phyloP scores from a whole-genome alignment of 53 echinoderm and acorn worm species.

The Paelopatides confundens region DNA sequence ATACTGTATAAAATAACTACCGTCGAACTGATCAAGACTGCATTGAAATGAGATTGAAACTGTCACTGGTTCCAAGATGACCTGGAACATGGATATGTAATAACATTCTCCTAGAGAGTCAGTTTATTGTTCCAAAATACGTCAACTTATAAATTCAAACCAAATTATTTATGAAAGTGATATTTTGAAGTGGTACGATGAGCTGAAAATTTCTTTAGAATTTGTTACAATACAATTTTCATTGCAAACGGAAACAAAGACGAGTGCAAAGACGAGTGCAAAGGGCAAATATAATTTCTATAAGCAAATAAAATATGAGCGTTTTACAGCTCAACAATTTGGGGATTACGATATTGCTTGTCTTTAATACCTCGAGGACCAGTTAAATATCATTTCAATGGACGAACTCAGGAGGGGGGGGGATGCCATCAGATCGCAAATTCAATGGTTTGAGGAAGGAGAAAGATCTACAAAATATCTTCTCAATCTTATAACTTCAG shows the following conservation, averaged over 20 bases:
- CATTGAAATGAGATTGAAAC: neutral
- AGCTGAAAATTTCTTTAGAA: neutral
- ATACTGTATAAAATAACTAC: neutral
- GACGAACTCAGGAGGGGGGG: neutral
- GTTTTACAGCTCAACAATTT: neutral
- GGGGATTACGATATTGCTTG: neutral
- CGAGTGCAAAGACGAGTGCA: no score
- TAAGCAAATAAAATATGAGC: neutral
- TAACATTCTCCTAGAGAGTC: neutral
- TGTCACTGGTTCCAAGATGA: neutral
- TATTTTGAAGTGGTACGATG: neutral
- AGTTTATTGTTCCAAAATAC: neutral
- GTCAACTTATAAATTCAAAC: neutral
- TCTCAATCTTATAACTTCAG: no score
- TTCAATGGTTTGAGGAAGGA: no score
- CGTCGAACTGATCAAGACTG: neutral
- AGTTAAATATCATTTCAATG: neutral
- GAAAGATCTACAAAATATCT: no score
- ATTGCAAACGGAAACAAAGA: neutral
- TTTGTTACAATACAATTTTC: neutral
- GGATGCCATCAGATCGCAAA: neutral
- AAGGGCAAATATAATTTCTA: neutral
- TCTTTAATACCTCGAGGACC: neutral
- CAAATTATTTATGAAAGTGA: neutral
- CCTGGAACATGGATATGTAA: conserved; percentile 2